These are phyloP conservation scores for Pseudochirops corinnae DNA, from an alignment of 2,797 vertebrate genomes.

Conservation along the genomic window DNA sequence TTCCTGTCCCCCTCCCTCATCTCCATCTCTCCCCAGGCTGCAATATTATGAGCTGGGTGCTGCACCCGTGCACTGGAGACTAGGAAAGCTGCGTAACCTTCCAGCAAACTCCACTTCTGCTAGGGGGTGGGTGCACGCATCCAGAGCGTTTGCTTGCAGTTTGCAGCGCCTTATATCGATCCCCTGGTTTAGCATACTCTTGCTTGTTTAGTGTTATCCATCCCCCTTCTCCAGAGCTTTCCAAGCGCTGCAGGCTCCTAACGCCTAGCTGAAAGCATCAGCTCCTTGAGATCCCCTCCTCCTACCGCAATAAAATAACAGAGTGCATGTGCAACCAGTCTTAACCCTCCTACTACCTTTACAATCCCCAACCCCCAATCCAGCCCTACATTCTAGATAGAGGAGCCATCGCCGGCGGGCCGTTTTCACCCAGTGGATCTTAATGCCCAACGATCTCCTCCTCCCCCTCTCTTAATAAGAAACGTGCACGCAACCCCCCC, in stretches of 20 bases:
- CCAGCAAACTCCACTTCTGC: constrained; percentile 76
- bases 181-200: constrained; percentile 52
- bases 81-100: constrained; percentile 75
- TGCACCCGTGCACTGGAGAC: constrained; percentile 58
- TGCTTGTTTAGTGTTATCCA: constrained; percentile 48
- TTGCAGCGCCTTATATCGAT: constrained; percentile 52
- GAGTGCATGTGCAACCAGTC: constrained; percentile 57
- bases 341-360: constrained; percentile 31
- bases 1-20: constrained; percentile 15
- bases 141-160: constrained; percentile 63
- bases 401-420: constrained; percentile 65
- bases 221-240: constrained; percentile 55
- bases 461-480: constrained; percentile 73
- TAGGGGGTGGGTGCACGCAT: constrained; percentile 44
- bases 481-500: constrained; percentile 73
- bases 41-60: constrained; percentile 24
- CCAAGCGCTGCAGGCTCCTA: constrained; percentile 63
- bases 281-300: constrained; percentile 28
- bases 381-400: constrained; percentile 50
- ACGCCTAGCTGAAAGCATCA: constrained; percentile 57
- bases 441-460: constrained; percentile 67
- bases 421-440: constrained; percentile 70
- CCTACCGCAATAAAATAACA: constrained; percentile 73
- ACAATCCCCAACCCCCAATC: constrained; percentile 49
- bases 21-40: constrained; percentile 56